Base-by-base conservation (phyloP, 1,140 invertebrate species). In the Papilio xuthus region DNA sequence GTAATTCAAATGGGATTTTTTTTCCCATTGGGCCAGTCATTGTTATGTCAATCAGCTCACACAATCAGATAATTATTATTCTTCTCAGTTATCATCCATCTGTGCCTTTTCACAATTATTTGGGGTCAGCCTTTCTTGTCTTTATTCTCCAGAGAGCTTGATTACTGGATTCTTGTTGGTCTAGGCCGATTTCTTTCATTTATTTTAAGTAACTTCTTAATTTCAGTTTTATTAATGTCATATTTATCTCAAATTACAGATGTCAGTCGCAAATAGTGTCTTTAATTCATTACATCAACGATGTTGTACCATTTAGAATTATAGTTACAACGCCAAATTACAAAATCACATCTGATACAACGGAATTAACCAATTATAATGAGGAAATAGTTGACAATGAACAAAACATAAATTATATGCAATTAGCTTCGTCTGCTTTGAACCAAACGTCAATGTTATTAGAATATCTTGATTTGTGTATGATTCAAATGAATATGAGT, bases 401-500 rank as follows among this genome's bases (percentile, higher is more conserved):
- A 75, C 44, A 42, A 77, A 77, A 56, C n/a, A 75, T 76, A 71
- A 44, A 86, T 41, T 85, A 86, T 32, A 41, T 37, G 0, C 80
- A 75, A 6, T 86, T 84, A 60, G 84, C 77, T 23, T 23, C 71
- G 4, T 87, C 89, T 28, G 74, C 90, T 26, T 23, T 86, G 20
- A 87, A 86, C 8, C 85, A 90, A 80, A 85, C 81, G 4, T 71
- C 63, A 9, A 53, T 85, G 26, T 76, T 89, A 4, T 76, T 88
- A 44, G 79, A 89, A 77, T 90, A 90, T 80, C 84, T 92, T 56
- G 86, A 92, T 78, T 72, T 82, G 20, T 91, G 88, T 63, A 84
- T 90, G 77, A 78, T 85, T 1, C 88, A 85, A 81, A 93, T 89
- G 89, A 86, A 82, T 78, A 77, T 85, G 28, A 87, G 80, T 75